These are phyloP conservation scores for Strix occidentalis DNA, from an alignment of 2,797 vertebrate species.

Conservation along the genomic window DNA sequence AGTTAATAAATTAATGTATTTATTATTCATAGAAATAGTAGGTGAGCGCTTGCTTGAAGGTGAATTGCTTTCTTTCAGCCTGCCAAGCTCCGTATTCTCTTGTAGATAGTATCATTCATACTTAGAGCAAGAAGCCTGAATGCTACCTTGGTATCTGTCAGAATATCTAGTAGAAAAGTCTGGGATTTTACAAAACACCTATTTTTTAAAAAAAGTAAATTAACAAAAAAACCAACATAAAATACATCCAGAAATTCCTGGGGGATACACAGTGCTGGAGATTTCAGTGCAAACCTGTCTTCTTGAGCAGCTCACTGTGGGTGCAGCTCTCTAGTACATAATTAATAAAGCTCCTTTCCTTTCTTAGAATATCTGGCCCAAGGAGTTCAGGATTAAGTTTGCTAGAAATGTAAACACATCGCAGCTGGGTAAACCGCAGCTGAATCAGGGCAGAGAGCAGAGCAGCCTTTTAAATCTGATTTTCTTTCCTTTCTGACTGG, in stretches of 20 bases:
- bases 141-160: not conserved
- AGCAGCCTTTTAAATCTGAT: not conserved
- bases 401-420: not conserved
- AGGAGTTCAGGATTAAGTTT: not conserved
- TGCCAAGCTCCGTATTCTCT: not conserved
- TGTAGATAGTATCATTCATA: not conserved
- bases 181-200: not conserved
- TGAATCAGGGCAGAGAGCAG: not conserved
- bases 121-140: not conserved
- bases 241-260: not conserved
- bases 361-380: not conserved
- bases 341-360: not conserved
- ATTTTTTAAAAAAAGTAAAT: not conserved
- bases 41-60: not conserved
- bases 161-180: not conserved
- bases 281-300: not conserved
- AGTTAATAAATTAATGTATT: not conserved
- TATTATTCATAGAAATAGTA: conserved; percentile 15
- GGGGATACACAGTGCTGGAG: not conserved
- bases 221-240: not conserved
- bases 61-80: not conserved
- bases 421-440: not conserved
- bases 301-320: not conserved
- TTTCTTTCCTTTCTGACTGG: not conserved
- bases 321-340: not conserved